Percentiles rank a stretch among this genome's conserved stretches.
phyloP scores from a whole-genome alignment of 2,797 vertebrate species.

The Myripristis jacobus region DNA sequence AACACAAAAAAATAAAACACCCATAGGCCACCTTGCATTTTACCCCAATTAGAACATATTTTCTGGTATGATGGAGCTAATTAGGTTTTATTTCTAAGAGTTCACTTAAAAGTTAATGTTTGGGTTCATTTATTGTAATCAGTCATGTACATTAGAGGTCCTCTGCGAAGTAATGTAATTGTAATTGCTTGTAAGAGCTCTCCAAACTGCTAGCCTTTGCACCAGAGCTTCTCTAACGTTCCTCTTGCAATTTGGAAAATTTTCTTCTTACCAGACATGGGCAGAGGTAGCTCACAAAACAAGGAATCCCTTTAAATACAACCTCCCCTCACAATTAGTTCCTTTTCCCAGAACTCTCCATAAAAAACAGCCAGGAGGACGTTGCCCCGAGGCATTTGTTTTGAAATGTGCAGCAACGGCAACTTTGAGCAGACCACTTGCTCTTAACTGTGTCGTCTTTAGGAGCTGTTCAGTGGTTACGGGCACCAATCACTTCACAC shows the following conservation, averaged over 20 bases:
- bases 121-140: conserved; percentile 24
- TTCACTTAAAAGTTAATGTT: conserved; percentile 43
- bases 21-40: conserved; percentile 33
- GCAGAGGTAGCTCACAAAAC: conserved; percentile 45
- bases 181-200: conserved; percentile 7
- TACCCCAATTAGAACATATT: conserved; percentile 35
- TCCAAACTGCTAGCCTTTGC: conserved; percentile 19
- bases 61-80: conserved; percentile 41
- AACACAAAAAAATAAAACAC: conserved; percentile 6
- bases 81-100: conserved; percentile 25
- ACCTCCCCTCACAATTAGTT: conserved; percentile 56
- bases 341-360: conserved; percentile 65
- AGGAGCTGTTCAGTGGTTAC: conserved; percentile 29
- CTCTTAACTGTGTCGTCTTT: conserved; percentile 30
- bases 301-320: conserved; percentile 46
- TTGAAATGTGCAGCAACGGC: conserved; percentile 39
- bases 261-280: conserved; percentile 32
- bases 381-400: conserved; percentile 20
- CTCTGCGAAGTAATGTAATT: background rate
- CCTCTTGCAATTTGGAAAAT: conserved; percentile 29
- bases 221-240: conserved; percentile 20
- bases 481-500: conserved; percentile 40
- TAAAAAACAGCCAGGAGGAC: conserved; percentile 51
- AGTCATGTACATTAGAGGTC: conserved; percentile 15
- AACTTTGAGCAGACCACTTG: conserved; percentile 35